These are phyloP conservation scores for Caenorhabditis latens DNA, from an alignment of 1,140 invertebrate species.

Conservation along the genomic window DNA sequence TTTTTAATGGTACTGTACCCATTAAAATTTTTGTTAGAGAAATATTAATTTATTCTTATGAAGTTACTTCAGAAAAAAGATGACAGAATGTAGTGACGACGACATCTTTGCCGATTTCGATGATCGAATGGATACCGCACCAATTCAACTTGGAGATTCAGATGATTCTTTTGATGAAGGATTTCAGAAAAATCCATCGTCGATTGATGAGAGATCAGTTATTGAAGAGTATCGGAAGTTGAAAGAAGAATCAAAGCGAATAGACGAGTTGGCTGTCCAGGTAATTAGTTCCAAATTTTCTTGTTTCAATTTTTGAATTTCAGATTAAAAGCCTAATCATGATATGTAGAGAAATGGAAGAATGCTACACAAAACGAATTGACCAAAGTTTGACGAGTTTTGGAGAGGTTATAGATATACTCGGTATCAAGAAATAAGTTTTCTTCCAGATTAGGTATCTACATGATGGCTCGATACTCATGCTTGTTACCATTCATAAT, in stretches of 20 bases:
- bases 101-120: slow-evolving; percentile 15
- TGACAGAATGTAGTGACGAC: slow-evolving; percentile 14
- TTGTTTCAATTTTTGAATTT: neutral
- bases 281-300: neutral
- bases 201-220: neutral
- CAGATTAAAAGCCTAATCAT: neutral
- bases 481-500: slow-evolving; percentile 26
- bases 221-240: slow-evolving; percentile 39
- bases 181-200: neutral
- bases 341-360: slow-evolving; percentile 44
- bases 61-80: neutral
- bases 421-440: neutral
- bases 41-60: neutral
- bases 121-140: slow-evolving; percentile 32
- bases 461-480: neutral
- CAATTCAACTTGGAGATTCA: slow-evolving; percentile 24
- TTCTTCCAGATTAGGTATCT: slow-evolving; percentile 2
- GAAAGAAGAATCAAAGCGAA: slow-evolving; percentile 27
- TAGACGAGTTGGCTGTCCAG: slow-evolving; percentile 6
- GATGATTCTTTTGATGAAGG: slow-evolving; percentile 17
- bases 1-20: neutral
- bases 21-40: neutral
- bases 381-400: neutral
- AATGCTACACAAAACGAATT: slow-evolving; percentile 43
- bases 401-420: neutral